A percentile compares a stretch with the other conserved stretches of the same genome.
Evolutionary conservation across 1,140 invertebrate genomes (phyloP).

Genomic region (Nomia melanderi): DNA sequence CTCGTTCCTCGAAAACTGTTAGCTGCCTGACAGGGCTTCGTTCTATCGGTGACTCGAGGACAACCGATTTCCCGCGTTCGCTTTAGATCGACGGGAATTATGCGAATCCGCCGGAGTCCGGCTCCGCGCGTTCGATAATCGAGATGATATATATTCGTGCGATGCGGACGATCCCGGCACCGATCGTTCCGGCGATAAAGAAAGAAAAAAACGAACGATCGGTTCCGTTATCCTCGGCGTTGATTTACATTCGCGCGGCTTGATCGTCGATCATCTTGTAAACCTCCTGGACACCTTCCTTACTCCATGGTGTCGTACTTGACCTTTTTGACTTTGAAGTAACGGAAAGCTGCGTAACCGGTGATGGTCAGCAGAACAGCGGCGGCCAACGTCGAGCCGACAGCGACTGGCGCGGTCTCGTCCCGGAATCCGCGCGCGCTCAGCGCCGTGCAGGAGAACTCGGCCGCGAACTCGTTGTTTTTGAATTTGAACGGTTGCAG

Average conservation of each 20-base stretch:
- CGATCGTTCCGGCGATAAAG: neutral
- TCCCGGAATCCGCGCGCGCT: constrained; percentile 82
- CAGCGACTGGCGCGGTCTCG: constrained; percentile 92
- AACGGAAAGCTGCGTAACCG: constrained; percentile 92
- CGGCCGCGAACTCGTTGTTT: constrained; percentile 83
- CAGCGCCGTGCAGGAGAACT: constrained; percentile 81
- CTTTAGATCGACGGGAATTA: too few species aligned
- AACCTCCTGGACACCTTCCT: constrained; percentile 55
- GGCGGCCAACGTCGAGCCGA: constrained; percentile 92
- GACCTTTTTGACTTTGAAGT: constrained; percentile 94
- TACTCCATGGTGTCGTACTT: constrained; percentile 96
- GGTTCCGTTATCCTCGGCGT: neutral
- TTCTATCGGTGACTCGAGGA: neutral
- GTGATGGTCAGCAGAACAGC: constrained; percentile 89
- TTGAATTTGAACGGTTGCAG: constrained; percentile 86
- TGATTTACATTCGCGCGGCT: constrained; percentile 23
- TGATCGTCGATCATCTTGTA: neutral
- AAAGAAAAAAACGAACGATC: neutral
- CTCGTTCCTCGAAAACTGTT: neutral
- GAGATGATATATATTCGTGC: neutral
- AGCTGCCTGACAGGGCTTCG: constrained; percentile 35
- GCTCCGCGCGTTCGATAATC: neutral
- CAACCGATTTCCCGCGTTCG: neutral
- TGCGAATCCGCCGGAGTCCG: neutral
- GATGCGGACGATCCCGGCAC: neutral